Evolutionary conservation across 2,888 invertebrate genomes (phyloP).

Genomic region (Chesias legatella): DNA sequence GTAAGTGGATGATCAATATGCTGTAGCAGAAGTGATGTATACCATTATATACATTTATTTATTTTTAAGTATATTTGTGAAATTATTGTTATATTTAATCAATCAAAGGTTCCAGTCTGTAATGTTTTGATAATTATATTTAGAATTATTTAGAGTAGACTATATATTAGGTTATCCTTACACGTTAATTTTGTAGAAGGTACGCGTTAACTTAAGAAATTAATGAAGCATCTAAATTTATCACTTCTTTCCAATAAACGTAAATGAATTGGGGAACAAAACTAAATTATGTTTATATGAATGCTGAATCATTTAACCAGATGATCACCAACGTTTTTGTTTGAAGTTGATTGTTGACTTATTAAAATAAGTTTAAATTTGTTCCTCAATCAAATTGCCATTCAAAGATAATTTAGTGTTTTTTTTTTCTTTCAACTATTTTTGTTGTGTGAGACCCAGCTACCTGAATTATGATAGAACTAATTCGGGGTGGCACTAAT

Average conservation of each 20-base stretch:
- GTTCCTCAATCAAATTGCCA: constrained; percentile 64
- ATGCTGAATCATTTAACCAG: no score
- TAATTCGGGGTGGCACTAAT: no score
- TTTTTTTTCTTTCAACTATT: constrained; percentile 4
- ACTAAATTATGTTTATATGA: constrained; percentile 47
- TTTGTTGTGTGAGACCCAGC: not conserved
- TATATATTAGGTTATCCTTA: no score
- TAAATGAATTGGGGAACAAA: constrained; percentile 67
- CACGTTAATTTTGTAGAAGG: constrained; percentile 39
- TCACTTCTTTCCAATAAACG: constrained; percentile 51
- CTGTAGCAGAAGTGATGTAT: constrained; percentile 10
- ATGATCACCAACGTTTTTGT: no score
- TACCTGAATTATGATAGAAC: no score
- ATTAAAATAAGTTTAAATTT: constrained; percentile 57
- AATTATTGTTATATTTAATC: constrained; percentile 14
- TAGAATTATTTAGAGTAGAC: no score
- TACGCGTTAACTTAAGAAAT: constrained; percentile 40
- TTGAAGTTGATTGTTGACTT: constrained; percentile 42
- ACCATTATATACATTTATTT: constrained; percentile 3
- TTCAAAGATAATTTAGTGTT: constrained; percentile 29
- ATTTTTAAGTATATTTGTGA: not conserved
- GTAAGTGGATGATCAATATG: constrained; percentile 28
- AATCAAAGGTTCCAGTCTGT: constrained; percentile 17
- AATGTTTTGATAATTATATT: constrained; percentile 26
- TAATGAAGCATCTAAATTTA: constrained; percentile 32